Evolutionary conservation across 2,113 vertebrate genomes (phyloP).

Genomic region (Peromyscus polionotus): DNA sequence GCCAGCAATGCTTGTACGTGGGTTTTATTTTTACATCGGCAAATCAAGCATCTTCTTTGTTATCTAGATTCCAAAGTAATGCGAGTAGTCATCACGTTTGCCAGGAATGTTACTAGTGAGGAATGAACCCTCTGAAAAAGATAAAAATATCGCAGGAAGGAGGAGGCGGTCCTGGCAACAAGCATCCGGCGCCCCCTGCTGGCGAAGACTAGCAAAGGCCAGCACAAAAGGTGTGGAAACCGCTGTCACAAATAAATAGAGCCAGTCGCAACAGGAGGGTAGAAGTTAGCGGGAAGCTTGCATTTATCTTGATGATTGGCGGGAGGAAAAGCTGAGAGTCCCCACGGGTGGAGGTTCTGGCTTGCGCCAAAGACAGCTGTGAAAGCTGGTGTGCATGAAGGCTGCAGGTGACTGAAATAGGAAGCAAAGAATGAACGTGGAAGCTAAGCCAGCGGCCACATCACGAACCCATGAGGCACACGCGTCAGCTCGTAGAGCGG

Average conservation of each 20-base stretch:
- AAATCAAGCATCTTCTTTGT: constrained; percentile 35
- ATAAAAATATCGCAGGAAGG: background rate
- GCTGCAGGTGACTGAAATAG: background rate
- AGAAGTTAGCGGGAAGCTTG: background rate
- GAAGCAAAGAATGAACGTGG: background rate
- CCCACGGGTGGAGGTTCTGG: background rate
- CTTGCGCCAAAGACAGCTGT: background rate
- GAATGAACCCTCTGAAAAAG: background rate
- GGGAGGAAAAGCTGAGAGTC: background rate
- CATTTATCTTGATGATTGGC: background rate
- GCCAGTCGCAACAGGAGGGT: background rate
- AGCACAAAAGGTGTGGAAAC: background rate
- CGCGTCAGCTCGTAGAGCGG: background rate
- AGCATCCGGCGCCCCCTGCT: constrained; percentile 46
- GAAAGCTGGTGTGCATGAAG: background rate
- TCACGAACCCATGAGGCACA: background rate
- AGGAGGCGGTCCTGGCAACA: background rate
- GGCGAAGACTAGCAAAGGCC: constrained; percentile 40
- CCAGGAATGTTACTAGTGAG: background rate
- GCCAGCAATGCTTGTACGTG: background rate
- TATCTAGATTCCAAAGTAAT: constrained; percentile 6
- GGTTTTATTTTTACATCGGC: constrained; percentile 1
- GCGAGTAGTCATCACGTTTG: background rate
- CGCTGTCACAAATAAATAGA: background rate
- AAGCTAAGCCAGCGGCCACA: background rate